These are phyloP conservation scores for Harpagifer antarcticus DNA, from an alignment of 2,797 vertebrate species.

Conservation along the genomic window DNA sequence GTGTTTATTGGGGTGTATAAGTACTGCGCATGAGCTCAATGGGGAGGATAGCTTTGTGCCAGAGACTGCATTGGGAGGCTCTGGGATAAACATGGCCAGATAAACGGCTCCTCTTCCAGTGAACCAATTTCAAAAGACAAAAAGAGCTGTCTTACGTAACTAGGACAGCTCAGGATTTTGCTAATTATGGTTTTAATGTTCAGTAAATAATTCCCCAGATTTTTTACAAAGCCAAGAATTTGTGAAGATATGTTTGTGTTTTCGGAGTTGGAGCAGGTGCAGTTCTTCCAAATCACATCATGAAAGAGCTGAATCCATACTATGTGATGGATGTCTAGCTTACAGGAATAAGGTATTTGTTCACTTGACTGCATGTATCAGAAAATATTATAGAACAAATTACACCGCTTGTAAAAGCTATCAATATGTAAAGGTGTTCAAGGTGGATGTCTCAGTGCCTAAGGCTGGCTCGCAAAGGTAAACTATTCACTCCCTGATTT, in stretches of 20 bases:
- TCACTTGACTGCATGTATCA: constrained; percentile 30
- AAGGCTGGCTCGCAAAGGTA: constrained; percentile 33
- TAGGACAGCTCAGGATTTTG: constrained; percentile 68
- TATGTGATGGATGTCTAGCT: constrained; percentile 30
- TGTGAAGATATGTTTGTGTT: constrained; percentile 47
- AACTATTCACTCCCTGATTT: constrained; percentile 49
- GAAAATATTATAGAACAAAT: constrained; percentile 12
- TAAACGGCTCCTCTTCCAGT: constrained; percentile 62
- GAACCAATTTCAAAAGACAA: constrained; percentile 80
- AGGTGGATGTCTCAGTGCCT: constrained; percentile 31
- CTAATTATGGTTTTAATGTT: constrained; percentile 74
- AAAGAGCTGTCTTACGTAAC: constrained; percentile 74
- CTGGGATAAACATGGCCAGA: constrained; percentile 53
- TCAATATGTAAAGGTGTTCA: constrained; percentile 48
- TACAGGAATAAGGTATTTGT: constrained; percentile 16
- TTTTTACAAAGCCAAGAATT: constrained; percentile 65
- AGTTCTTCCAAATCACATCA: constrained; percentile 12
- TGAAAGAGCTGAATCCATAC: constrained; percentile 16
- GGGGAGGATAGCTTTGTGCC: constrained; percentile 49
- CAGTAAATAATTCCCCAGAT: constrained; percentile 57
- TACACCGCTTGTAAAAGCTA: constrained; percentile 36
- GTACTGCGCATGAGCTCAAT: constrained; percentile 54
- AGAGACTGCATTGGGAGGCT: constrained; percentile 34
- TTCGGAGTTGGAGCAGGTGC: neutral
- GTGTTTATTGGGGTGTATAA: constrained; percentile 73